Conservation (phyloP, 2,797 vertebrate genomes). For the Carcharodon carcharias region DNA sequence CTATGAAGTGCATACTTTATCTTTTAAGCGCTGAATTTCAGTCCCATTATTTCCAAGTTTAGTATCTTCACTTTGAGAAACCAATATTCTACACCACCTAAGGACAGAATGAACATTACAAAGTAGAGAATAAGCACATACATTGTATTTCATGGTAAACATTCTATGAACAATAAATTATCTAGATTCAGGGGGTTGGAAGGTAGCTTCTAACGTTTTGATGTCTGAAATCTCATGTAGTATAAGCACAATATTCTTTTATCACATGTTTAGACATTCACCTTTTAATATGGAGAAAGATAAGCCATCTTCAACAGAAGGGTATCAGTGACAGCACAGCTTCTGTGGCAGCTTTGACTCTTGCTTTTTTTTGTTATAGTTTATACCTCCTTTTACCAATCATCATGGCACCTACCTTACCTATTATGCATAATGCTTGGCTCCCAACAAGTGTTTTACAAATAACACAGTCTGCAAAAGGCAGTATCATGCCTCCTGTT, state of each 20-base stretch:
- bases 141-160: neutral
- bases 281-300: neutral
- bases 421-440: neutral
- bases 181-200: neutral
- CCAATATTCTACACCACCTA: too few relatives aligned
- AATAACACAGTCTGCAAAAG: neutral
- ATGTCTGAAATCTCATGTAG: neutral
- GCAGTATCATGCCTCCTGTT: neutral
- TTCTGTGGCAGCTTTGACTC: neutral
- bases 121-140: neutral
- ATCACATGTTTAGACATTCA: neutral
- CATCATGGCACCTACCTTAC: neutral
- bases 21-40: neutral
- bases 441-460: neutral
- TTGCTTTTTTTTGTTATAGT: neutral
- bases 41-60: neutral
- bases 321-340: too few relatives aligned
- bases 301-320: neutral
- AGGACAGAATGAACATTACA: neutral
- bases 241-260: neutral
- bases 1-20: neutral
- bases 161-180: neutral
- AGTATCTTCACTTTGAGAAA: neutral
- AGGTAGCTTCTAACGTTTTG: neutral
- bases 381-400: neutral